Evolutionary conservation across 2,113 vertebrate species (phyloP), one percentile per base, ranked within the genome.

Genomic region (Semnornis frantzii): DNA sequence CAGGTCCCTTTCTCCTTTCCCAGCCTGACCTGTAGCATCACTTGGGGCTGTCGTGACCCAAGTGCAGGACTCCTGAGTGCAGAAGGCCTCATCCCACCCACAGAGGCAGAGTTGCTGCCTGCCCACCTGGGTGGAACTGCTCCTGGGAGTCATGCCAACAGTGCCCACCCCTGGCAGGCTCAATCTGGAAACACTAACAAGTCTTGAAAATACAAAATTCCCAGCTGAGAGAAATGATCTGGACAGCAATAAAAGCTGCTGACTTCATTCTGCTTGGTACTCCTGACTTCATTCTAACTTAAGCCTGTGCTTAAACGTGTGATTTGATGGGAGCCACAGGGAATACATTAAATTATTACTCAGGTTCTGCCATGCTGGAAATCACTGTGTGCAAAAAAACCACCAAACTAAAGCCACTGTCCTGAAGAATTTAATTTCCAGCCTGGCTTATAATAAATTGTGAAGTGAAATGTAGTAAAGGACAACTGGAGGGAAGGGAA

Each of bases 91-190:
- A 9, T 28, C 79, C 50, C 33, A 3, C 30, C 15, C 2, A 4
- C 10, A 1, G 2, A 1, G 3, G 18, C 31, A 1, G 27, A 16
- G 52, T 8, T 8, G 1, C 9, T 24, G 8, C 13, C 44, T 19
- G 44, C 76, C 78, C 63, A 4, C 63, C 72, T 70, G 75, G 50
- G 8, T 21, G 57, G 52, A 52, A 18, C 30, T 15, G 9, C 54
- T 24, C 1, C 0, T 69, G 81, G 58, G 18, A 44, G 14, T 42
- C 10, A 9, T 1, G 13, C 4, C 19, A 46, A 3, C 3, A 15
- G 27, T 13, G 3, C 34, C 70, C 0, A 1, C 27, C 6, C 44
- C 68, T 30, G 57, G 74, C 57, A 66, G 57, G 46, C n/a, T 58
- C 80, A 7, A 12, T 60, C 71, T 70, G 1, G 1, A 78, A 82